These are phyloP conservation scores for Loriculus beryllinus DNA, from an alignment of 2,797 vertebrate genomes.

Conservation along the genomic window DNA sequence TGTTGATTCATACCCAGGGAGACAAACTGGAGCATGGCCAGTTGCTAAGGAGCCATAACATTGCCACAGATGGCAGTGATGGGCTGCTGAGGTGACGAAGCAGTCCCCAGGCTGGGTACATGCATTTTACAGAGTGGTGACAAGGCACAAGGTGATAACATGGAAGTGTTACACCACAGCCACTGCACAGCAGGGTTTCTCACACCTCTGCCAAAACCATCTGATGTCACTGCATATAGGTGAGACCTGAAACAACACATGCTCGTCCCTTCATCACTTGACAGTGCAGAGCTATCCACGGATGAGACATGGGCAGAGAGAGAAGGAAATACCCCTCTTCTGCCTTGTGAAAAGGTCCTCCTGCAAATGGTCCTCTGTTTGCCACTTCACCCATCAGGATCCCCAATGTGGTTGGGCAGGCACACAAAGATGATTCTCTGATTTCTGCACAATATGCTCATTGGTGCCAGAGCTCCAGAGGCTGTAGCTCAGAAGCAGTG, in stretches of 20 bases:
- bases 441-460: not conserved
- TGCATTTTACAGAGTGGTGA: not conserved
- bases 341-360: not conserved
- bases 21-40: slow-evolving; percentile 20
- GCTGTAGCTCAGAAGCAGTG: not conserved
- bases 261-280: not conserved
- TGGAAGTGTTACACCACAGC: not conserved
- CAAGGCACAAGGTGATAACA: slow-evolving; percentile 22
- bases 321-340: not conserved
- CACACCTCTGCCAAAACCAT: not conserved
- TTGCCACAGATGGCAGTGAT: slow-evolving; percentile 16
- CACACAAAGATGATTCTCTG: not conserved
- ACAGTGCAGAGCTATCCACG: not conserved
- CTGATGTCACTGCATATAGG: not conserved
- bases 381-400: not conserved
- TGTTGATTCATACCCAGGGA: slow-evolving; percentile 54
- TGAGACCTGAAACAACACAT: not conserved
- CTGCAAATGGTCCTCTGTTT: not conserved
- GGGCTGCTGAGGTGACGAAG: not conserved
- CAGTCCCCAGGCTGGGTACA: not conserved
- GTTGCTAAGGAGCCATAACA: not conserved
- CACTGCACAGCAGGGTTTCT: not conserved
- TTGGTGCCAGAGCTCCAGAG: not conserved
- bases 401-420: not conserved
- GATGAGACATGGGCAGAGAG: not conserved